Base-by-base conservation (phyloP, 1,140 invertebrate species). In the Heterodera schachtii region DNA sequence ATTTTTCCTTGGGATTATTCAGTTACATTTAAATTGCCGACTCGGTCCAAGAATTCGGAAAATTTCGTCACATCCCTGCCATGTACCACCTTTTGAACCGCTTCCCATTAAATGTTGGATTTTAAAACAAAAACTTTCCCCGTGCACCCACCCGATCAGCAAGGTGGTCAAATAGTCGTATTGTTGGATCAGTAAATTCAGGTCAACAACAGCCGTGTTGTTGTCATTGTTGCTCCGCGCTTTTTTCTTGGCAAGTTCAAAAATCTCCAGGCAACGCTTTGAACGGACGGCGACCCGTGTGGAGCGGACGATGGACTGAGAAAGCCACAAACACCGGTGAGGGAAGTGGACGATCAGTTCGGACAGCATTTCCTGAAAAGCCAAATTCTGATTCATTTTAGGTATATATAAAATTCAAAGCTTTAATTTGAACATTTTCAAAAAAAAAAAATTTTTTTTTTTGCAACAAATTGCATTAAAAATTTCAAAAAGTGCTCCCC, bases 211-310 rank as follows among this genome's bases (percentile, higher is more conserved):
- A 44, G 19, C 16, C 1, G 13, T 19, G 49, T 6, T 52, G 49
- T 6, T 52, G 49, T 52, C 49, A 6, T 8, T 11, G 11, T 52
- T 52, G 57, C 5, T 64, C 2, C 57, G 57, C 57, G 31, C 31
- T 11, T 73, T 47, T 43, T 44, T 31, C 19, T 66, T 79, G 0
- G 84, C 83, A 19, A 86, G 52, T n/a, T 83, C 85, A 57, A 83
- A 84, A 46, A 84, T 85, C 31, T 86, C 79, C n/a, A 46, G 49
- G 46, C 85, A 86, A 69, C 52, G 83, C 66, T 83, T 86, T 47
- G 79, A 52, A 9, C 81, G 80, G n/a, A 60, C 44, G 19, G 31
- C 67, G 43, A 19, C 64, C 6, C 83, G 47, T 1, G 52, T 43
- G n/a, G 57, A 67, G 43, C 80, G 78, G 5, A 49, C 44, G 43